Base-by-base conservation (phyloP, 2,113 vertebrate species). In the Myotis brandtii region DNA sequence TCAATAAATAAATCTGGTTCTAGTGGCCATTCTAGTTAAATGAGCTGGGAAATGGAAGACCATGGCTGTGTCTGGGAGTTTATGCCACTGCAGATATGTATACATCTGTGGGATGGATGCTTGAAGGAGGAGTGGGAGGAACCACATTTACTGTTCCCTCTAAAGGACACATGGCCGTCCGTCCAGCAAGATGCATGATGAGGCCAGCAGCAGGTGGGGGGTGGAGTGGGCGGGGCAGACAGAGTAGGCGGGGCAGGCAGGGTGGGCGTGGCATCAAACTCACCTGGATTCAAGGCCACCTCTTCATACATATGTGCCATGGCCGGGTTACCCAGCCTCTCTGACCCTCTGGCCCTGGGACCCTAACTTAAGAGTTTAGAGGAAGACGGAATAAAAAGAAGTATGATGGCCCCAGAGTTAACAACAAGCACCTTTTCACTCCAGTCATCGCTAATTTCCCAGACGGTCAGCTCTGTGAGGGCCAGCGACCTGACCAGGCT, bases 251-350 rank as follows among this genome's bases (percentile, higher is more conserved):
- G 81, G 81, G 40, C 72, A 46, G 5, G 5, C 70, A 25, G 9
- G 10, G 20, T 23, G 9, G 40, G 20, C 1, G 37, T 21, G 52
- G 75, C 23, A 30, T 66, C 52, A 59, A 9, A 46, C 62, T 56
- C 50, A 25, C 62, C 9, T 3, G n/a, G 66, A 67, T 9, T 48
- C 18, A 14, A 50, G 23, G 32, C 59, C n/a, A 25, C 52, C 27
- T 50, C n/a, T 34, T n/a, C 27, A 23, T 1, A 32, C 23, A 5
- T 1, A 4, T 3, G 34, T 40, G 32, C 40, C 56, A 0, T 0
- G 1, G 52, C 62, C 4, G 1, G 56, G 37, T 16, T 13, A 16
- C 43, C 32, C 3, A 12, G 48, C 21, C 59, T 6, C 59, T 14
- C 56, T 64, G 17, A 56, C 79, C 77, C 43, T 50, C 79, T 7